Evolutionary conservation across 2,888 invertebrate species (phyloP).

Genomic region (Ormyrus pomaceus): DNA sequence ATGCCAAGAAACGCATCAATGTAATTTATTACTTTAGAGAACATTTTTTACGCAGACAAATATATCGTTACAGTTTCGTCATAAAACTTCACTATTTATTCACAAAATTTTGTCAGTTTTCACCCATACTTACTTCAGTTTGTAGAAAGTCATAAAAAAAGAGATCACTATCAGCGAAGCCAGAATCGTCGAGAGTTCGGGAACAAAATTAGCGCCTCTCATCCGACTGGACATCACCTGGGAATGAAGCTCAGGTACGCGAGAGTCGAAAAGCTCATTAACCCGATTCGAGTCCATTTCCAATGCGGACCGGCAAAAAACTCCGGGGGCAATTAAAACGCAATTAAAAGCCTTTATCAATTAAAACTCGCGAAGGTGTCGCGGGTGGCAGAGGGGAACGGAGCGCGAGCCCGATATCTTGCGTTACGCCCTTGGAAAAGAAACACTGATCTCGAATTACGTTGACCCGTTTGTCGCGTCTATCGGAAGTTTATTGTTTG

Average conservation of each 20-base stretch:
- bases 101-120: not conserved
- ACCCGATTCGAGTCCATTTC: constrained; percentile 13
- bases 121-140: constrained; percentile 17
- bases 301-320: not conserved
- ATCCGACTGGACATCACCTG: not conserved
- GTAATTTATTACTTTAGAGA: not conserved
- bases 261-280: constrained; percentile 2
- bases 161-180: not conserved
- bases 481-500: too few relatives aligned
- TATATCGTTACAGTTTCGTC: not conserved
- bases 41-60: not conserved
- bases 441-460: too few relatives aligned
- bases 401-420: too few relatives aligned
- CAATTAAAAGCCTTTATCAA: not conserved
- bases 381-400: too few relatives aligned
- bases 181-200: not conserved
- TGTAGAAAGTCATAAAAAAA: constrained; percentile 2
- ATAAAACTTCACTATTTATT: not conserved
- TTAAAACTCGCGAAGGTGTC: not conserved
- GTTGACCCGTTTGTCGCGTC: too few relatives aligned
- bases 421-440: too few relatives aligned
- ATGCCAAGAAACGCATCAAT: too few relatives aligned
- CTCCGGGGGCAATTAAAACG: not conserved
- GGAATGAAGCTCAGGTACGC: not conserved
- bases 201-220: not conserved